phyloP scores from a whole-genome alignment of 2,888 invertebrate species.

The Pollenia griseotomentosa region DNA sequence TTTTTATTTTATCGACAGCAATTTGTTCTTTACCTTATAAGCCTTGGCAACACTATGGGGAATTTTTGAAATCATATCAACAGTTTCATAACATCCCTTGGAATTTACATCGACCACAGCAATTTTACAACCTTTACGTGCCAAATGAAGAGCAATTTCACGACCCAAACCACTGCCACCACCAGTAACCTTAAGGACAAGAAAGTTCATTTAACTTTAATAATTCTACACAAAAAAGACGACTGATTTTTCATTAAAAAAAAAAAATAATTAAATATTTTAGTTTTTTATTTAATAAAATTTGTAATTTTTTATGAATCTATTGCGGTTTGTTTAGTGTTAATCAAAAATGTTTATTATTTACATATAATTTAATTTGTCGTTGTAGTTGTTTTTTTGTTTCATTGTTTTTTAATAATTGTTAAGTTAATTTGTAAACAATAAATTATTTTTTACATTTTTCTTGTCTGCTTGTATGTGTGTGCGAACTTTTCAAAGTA shows the following conservation, averaged over 20 bases:
- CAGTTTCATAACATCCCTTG: slow-evolving; percentile 82
- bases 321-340: slow-evolving; percentile 6
- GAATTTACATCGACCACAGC: slow-evolving; percentile 84
- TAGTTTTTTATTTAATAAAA: not conserved
- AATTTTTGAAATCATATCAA: slow-evolving; percentile 81
- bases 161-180: slow-evolving; percentile 85
- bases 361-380: slow-evolving; percentile 15
- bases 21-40: slow-evolving; percentile 78
- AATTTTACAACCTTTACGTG: slow-evolving; percentile 83
- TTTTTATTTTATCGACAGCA: slow-evolving; percentile 15
- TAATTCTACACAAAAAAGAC: not conserved
- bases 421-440: slow-evolving; percentile 66
- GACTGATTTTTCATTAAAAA: not conserved
- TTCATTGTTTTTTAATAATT: slow-evolving; percentile 68
- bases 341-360: slow-evolving; percentile 36
- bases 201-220: not conserved
- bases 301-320: not conserved
- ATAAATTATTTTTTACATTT: slow-evolving; percentile 41
- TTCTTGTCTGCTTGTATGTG: not conserved
- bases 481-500: slow-evolving; percentile 23
- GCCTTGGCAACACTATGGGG: slow-evolving; percentile 81
- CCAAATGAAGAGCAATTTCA: slow-evolving; percentile 83
- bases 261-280: not conserved
- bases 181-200: slow-evolving; percentile 83
- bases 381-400: slow-evolving; percentile 33